phyloP scores from a whole-genome alignment of 2,113 vertebrate genomes.

The Crotalus helleri region DNA sequence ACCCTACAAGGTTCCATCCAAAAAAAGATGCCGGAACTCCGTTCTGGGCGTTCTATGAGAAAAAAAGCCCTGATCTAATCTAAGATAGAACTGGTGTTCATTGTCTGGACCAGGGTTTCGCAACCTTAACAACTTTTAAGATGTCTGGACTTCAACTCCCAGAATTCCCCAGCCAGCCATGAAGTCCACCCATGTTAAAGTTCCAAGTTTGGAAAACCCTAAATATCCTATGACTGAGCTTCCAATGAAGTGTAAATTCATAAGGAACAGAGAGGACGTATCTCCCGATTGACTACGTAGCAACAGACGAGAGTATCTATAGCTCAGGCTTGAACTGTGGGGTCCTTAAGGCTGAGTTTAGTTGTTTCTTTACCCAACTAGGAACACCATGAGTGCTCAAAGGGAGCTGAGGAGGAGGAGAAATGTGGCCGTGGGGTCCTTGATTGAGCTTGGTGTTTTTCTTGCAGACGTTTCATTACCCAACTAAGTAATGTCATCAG shows the following conservation, averaged over 20 bases:
- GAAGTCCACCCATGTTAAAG: background rate
- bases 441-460: background rate
- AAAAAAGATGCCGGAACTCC: no score
- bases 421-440: no score
- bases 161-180: background rate
- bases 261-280: background rate
- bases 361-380: no score
- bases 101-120: background rate
- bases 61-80: background rate
- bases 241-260: background rate
- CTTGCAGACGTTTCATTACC: background rate
- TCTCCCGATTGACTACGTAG: background rate
- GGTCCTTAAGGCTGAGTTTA: no score
- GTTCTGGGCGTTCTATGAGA: no score
- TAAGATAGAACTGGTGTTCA: background rate
- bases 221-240: background rate
- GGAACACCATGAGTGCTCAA: no score
- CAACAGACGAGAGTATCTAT: background rate
- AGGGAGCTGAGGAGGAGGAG: no score
- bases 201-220: background rate
- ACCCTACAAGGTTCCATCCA: no score
- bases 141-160: background rate
- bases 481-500: background rate
- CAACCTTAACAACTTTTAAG: no score
- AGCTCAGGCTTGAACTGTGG: background rate